Evolutionary conservation across 2,888 invertebrate species (phyloP).

Genomic region (Blera fallax): DNA sequence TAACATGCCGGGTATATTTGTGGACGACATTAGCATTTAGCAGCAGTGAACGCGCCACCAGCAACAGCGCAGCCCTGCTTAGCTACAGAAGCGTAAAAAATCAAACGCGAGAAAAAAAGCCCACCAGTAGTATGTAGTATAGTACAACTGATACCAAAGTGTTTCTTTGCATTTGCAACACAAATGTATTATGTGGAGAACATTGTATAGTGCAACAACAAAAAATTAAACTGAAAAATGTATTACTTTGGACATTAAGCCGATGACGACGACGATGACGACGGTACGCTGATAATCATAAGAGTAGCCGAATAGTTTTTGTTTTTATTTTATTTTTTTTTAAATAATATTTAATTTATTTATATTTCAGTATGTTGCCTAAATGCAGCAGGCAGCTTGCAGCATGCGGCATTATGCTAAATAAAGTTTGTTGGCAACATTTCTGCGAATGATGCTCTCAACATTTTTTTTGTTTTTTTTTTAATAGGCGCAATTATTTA

Average conservation of each 20-base stretch:
- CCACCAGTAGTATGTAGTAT: no score
- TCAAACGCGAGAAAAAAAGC: constrained; percentile 11
- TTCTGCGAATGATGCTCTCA: background rate
- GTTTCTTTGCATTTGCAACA: constrained; percentile 35
- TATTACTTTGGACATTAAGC: background rate
- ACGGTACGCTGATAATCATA: background rate
- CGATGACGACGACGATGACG: background rate
- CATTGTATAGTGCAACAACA: background rate
- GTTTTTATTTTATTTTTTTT: no score
- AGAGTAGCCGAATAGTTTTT: background rate
- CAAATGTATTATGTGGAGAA: constrained; percentile 1
- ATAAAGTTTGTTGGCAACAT: background rate
- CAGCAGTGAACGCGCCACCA: constrained; percentile 15
- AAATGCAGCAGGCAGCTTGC: no score
- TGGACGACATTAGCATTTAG: constrained; percentile 18
- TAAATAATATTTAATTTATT: background rate
- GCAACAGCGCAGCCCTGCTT: constrained; percentile 27
- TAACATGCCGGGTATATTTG: constrained; percentile 45
- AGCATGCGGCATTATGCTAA: background rate
- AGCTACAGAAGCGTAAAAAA: constrained; percentile 37
- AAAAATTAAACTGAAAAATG: background rate
- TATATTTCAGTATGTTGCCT: background rate
- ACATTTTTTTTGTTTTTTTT: no score
- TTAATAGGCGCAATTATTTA: background rate
- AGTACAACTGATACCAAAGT: constrained; percentile 43